phyloP scores from a whole-genome alignment of 2,113 vertebrate species.

The Propithecus coquereli region DNA sequence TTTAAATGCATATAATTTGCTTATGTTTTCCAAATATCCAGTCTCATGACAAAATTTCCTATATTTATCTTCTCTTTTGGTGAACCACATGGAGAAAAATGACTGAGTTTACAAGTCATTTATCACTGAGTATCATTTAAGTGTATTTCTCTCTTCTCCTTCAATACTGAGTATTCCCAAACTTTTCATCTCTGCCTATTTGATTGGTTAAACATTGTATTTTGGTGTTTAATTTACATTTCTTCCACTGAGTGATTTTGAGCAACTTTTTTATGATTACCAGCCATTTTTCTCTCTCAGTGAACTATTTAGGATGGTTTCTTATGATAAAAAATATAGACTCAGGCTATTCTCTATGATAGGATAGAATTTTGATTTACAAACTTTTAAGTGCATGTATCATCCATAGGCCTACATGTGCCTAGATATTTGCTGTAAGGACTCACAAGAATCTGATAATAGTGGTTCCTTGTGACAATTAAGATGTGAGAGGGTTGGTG shows the following conservation, averaged over 20 bases:
- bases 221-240: background rate
- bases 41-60: background rate
- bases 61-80: conserved; percentile 20
- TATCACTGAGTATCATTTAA: background rate
- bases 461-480: background rate
- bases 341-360: background rate
- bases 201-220: background rate
- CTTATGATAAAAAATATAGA: background rate
- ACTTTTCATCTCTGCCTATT: background rate
- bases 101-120: background rate
- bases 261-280: background rate
- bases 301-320: background rate
- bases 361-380: background rate
- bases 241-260: background rate
- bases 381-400: background rate
- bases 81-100: conserved; percentile 23
- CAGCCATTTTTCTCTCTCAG: background rate
- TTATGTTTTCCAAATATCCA: background rate
- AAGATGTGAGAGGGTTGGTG: background rate
- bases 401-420: background rate
- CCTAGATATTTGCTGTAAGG: background rate
- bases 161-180: background rate
- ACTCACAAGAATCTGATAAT: background rate
- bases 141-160: background rate
- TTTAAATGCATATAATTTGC: background rate